Evolutionary conservation across 2,888 invertebrate genomes (phyloP), one percentile per base, ranked within the genome.

Genomic region (Cephus spinipes): DNA sequence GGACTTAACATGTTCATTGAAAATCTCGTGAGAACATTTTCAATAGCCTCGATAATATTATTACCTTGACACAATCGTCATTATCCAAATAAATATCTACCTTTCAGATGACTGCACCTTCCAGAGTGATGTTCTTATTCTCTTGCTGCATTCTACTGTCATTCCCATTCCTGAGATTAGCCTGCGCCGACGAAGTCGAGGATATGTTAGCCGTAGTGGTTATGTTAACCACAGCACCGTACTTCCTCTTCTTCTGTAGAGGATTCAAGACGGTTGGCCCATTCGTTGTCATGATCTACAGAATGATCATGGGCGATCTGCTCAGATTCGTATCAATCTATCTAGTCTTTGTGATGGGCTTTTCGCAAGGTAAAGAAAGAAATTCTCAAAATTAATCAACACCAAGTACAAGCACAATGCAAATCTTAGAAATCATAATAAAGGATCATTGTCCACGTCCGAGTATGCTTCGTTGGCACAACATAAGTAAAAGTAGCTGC

Each of bases 271-370:
- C 98, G 0, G 98, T 99, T 1, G 99, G 99, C 4, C 99, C 99
- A 0, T 99, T 99, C 94, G 99, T 99, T n/a, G 98, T 99, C 84
- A 99, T 99, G 99, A 98, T 99, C 85, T 99, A 99, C 92, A 95
- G 98, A 83, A 99, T 99, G 98, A 97, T 99, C 75, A 96, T 97
- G 94, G 98, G 99, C 78, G 99, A 99, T 92, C 93, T 99, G 40
- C 93, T 99, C 35, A 94, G 99, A 83, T 99, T 99, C 92, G 98
- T 98, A 81, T 96, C 97, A 74, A 99, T 99, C 89, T 99, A 99
- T 90, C 93, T 98, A 82, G 98, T 99, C 4, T 99, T 99, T 90
- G 97, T 99, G 9, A 96, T 99, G 95, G 98, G 98, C 79, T 99
- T 99, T 90, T 98, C 99, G 3, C 99, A 99, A 95, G 96, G 97